Conservation (phyloP, 2,888 invertebrate genomes). For the Clivina fossor region DNA sequence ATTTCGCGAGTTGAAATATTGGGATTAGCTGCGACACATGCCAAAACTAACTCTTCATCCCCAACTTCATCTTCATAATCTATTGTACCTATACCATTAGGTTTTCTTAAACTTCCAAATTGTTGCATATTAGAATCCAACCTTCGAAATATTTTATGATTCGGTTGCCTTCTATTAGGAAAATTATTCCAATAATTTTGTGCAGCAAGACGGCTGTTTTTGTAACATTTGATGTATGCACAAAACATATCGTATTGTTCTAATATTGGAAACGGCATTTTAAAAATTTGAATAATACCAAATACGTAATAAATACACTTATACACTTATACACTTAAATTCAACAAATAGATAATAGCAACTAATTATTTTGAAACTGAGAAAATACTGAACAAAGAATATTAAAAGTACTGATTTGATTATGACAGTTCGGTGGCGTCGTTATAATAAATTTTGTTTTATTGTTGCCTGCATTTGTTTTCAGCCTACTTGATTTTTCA, state of each 20-base stretch:
- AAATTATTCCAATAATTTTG: conserved; percentile 7
- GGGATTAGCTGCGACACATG: conserved; percentile 20
- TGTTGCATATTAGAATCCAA: conserved; percentile 17
- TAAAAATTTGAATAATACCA: not conserved
- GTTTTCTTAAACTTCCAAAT: conserved; percentile 13
- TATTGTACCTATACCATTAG: conserved; percentile 2
- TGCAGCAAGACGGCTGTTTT: conserved; percentile 17
- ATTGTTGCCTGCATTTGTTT: too few species aligned
- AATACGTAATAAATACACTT: not conserved
- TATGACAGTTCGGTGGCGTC: too few species aligned
- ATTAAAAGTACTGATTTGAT: too few species aligned
- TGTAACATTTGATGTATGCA: conserved; percentile 6
- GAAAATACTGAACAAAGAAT: too few species aligned
- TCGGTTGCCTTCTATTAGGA: conserved; percentile 12
- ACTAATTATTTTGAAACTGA: too few species aligned
- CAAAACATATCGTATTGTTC: conserved; percentile 7
- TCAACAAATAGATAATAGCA: too few species aligned
- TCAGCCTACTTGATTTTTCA: too few species aligned
- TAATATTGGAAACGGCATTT: not conserved
- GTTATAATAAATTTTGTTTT: too few species aligned
- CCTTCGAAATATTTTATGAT: conserved; percentile 17
- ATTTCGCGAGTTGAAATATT: conserved; percentile 19
- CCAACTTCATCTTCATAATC: conserved; percentile 1
- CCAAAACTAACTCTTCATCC: conserved; percentile 7
- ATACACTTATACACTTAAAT: too few species aligned